Evolutionary conservation across 2,888 invertebrate genomes (phyloP).

Genomic region (Drepana falcataria): DNA sequence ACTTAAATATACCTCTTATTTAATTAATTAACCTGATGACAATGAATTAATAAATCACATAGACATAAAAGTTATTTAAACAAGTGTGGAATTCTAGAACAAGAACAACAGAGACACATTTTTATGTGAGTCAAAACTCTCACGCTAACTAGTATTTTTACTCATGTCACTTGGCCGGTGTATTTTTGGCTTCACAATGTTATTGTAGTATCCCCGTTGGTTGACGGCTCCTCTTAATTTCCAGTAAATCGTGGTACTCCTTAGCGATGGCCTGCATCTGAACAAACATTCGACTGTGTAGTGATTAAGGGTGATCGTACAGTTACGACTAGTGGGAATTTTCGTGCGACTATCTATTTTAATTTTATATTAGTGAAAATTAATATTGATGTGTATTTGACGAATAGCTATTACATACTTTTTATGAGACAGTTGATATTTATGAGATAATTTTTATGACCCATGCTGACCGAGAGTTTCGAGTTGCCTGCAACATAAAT

Average conservation of each 20-base stretch:
- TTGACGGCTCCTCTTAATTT: constrained; percentile 71
- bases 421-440: too few species aligned
- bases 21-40: too few species aligned
- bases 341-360: constrained; percentile 8
- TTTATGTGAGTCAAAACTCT: constrained; percentile 15
- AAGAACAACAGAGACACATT: constrained; percentile 2
- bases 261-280: constrained; percentile 68
- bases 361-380: constrained; percentile 3
- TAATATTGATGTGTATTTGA: not conserved
- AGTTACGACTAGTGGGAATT: not conserved
- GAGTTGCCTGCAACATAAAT: too few species aligned
- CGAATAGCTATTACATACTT: too few species aligned
- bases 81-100: not conserved
- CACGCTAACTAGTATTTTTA: constrained; percentile 44
- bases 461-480: too few species aligned
- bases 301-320: constrained; percentile 34
- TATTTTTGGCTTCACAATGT: constrained; percentile 69
- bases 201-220: constrained; percentile 68
- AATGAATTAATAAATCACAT: too few species aligned
- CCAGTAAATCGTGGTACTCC: constrained; percentile 72
- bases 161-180: constrained; percentile 47
- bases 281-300: constrained; percentile 60
- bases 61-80: too few species aligned
- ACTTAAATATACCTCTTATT: too few species aligned
- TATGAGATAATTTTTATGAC: too few species aligned